phyloP scores from a whole-genome alignment of 2,888 invertebrate genomes.

The Clepsis dumicolana region DNA sequence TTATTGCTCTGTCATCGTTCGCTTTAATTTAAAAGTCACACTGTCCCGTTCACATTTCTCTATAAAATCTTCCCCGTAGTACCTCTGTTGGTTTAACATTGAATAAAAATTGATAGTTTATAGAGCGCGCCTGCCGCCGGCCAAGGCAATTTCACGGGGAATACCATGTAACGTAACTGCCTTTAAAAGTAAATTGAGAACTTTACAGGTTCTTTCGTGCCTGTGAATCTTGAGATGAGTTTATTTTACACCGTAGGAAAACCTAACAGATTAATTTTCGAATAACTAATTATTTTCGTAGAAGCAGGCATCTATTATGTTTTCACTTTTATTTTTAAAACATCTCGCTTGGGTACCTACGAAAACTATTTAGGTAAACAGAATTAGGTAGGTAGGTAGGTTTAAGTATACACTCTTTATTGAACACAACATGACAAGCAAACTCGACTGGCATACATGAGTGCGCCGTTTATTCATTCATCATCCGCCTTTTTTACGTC shows the following conservation, averaged over 20 bases:
- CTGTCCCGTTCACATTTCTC: slow-evolving; percentile 4
- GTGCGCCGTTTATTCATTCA: no score
- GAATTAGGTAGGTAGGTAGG: no score
- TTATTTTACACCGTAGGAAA: neutral
- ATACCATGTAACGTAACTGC: slow-evolving; percentile 20
- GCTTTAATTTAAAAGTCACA: slow-evolving; percentile 12
- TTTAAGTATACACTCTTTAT: no score
- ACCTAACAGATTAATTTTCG: no score
- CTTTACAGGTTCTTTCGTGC: slow-evolving; percentile 4
- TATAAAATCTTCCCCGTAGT: slow-evolving; percentile 22
- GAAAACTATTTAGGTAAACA: no score
- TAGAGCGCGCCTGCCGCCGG: slow-evolving; percentile 30
- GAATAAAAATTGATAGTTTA: slow-evolving; percentile 43
- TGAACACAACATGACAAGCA: no score
- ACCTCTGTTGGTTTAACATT: slow-evolving; percentile 34
- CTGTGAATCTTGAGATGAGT: slow-evolving; percentile 5
- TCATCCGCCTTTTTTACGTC: no score
- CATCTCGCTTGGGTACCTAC: no score
- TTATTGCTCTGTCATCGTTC: slow-evolving; percentile 14
- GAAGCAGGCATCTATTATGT: no score
- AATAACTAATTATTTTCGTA: no score
- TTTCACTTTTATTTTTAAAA: no score
- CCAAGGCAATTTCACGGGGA: slow-evolving; percentile 33
- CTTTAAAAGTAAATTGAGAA: slow-evolving; percentile 35
- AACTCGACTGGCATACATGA: no score